These are phyloP conservation scores for Acrossocheilus wenchowensis DNA, from an alignment of 2,797 vertebrate genomes.

Conservation along the genomic window DNA sequence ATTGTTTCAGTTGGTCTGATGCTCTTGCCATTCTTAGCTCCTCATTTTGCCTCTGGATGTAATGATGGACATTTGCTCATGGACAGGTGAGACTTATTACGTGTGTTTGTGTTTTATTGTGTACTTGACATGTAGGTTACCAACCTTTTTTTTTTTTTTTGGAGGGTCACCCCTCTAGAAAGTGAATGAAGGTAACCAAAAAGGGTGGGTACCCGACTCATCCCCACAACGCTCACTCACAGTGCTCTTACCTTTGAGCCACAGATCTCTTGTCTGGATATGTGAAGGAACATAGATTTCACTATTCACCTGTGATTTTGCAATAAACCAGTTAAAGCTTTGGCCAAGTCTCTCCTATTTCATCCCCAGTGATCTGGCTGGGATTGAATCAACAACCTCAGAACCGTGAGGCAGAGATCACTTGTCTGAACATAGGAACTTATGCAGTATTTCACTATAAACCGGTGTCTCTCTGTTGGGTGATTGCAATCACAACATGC, in stretches of 20 bases:
- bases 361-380: too few relatives aligned
- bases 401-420: rapidly evolving
- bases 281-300: neutral
- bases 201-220: neutral
- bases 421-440: rapidly evolving
- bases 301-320: neutral
- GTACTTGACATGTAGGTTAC: too few relatives aligned
- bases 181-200: neutral
- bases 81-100: neutral
- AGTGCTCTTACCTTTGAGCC: too few relatives aligned
- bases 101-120: neutral
- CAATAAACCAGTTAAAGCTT: neutral
- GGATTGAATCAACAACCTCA: neutral
- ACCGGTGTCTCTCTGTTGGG: too few relatives aligned
- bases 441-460: neutral
- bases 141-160: neutral
- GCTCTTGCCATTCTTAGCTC: too few relatives aligned
- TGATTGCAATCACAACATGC: too few relatives aligned
- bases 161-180: neutral
- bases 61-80: neutral
- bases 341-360: too few relatives aligned
- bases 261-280: too few relatives aligned
- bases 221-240: too few relatives aligned
- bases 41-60: neutral
- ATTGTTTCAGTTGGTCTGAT: too few relatives aligned